Conservation (phyloP, 2,888 invertebrate species). For the Dyspetes luteomarginatus region DNA sequence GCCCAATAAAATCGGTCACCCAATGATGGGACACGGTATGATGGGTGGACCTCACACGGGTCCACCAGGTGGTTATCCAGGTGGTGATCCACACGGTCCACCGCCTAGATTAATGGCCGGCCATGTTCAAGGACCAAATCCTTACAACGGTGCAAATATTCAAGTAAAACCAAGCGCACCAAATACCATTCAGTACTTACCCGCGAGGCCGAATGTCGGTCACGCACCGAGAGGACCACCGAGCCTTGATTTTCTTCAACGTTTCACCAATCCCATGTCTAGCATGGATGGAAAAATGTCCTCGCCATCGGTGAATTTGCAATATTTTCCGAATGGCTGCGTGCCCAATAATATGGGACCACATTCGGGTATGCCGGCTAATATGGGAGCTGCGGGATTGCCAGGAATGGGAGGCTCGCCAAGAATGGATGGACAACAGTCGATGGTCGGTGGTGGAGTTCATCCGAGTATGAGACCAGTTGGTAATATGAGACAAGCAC, state of each 20-base stretch:
- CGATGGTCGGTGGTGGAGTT: slow-evolving; percentile 81
- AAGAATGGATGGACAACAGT: slow-evolving; percentile 84
- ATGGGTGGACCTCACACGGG: slow-evolving; percentile 74
- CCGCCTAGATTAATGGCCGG: slow-evolving; percentile 83
- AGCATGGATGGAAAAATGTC: slow-evolving; percentile 89
- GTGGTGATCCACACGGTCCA: slow-evolving; percentile 83
- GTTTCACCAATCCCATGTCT: slow-evolving; percentile 93
- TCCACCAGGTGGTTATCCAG: slow-evolving; percentile 68
- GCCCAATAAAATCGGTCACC: slow-evolving; percentile 78
- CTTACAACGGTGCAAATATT: slow-evolving; percentile 91
- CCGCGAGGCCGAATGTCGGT: slow-evolving; percentile 94
- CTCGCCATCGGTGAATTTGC: slow-evolving; percentile 86
- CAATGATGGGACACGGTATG: slow-evolving; percentile 81
- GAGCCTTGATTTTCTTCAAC: slow-evolving; percentile 94
- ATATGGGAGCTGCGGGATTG: slow-evolving; percentile 79
- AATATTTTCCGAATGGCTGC: slow-evolving; percentile 89
- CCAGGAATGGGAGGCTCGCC: slow-evolving; percentile 76
- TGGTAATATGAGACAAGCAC: slow-evolving; percentile 82
- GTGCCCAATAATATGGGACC: slow-evolving; percentile 84
- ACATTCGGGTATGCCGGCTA: slow-evolving; percentile 83
- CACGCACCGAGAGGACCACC: slow-evolving; percentile 92
- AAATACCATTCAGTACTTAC: slow-evolving; percentile 98
- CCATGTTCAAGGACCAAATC: slow-evolving; percentile 83
- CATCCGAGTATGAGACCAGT: slow-evolving; percentile 83
- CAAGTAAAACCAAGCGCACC: slow-evolving; percentile 98